Evolutionary conservation across 2,888 invertebrate species (phyloP).

Genomic region (Noctua pronuba): DNA sequence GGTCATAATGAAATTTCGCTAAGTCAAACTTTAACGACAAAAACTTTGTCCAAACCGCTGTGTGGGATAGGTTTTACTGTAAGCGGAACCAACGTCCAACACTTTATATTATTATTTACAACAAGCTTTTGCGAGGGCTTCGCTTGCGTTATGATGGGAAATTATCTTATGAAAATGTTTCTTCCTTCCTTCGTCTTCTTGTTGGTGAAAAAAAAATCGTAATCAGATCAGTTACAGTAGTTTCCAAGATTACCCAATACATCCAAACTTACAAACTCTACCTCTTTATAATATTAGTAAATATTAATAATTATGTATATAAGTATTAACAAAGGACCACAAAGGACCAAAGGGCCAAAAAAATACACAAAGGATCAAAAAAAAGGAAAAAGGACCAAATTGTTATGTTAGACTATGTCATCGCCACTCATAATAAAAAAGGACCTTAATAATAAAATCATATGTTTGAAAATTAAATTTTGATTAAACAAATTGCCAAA

Average conservation of each 20-base stretch:
- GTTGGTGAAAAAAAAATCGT: too few species aligned
- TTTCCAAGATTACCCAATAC: too few species aligned
- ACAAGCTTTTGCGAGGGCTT: neutral
- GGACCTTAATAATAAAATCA: neutral
- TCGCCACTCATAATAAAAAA: neutral
- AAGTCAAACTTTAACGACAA: constrained; percentile 41
- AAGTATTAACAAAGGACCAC: too few species aligned
- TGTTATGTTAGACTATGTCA: neutral
- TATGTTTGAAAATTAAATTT: neutral
- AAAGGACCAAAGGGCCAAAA: too few species aligned
- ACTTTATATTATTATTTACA: neutral
- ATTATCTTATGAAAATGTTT: neutral
- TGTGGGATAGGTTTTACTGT: neutral
- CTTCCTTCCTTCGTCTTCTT: too few species aligned
- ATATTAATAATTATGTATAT: too few species aligned
- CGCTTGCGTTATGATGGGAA: too few species aligned
- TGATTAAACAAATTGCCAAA: neutral
- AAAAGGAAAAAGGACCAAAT: too few species aligned
- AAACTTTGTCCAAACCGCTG: constrained; percentile 27
- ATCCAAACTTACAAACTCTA: too few species aligned
- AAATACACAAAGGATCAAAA: too few species aligned
- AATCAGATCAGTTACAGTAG: too few species aligned
- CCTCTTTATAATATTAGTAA: too few species aligned
- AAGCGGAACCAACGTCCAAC: neutral
- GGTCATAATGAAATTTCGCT: constrained; percentile 22